Base-by-base conservation (phyloP, 2,888 invertebrate genomes). In the Mimas tiliae region DNA sequence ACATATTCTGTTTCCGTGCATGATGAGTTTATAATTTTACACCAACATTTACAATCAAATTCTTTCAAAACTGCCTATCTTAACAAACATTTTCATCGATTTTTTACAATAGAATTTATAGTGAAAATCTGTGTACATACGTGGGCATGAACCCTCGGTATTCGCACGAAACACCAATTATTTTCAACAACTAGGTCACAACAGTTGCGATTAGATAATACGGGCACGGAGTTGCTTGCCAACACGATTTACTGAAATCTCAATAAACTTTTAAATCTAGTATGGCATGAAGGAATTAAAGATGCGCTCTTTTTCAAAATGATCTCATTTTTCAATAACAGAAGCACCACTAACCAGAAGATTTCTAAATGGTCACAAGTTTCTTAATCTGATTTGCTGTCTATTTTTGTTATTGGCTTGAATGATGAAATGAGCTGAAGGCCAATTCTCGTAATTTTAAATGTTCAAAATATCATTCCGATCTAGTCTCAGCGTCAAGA, bases 131-230 rank as follows among this genome's bases (percentile, higher is more conserved):
- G 53, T 53, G 16, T 42, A 58, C 58, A 58, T 38, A 58, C 58
- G 58, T 38, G 58, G 38, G 34, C 9, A 11, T 12, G 11, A 19
- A 42, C 38, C 27, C 19, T 38, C 38, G 52, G 42, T 19, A 42
- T 12, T 58, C 42, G 58, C 58, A 58, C 58, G 58, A 42, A 58
- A 38, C 19, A 38, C 19, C 58, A 58, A 58, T 58, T 58, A 58
- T 42, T 58, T 58, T 38, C 12, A 58, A 55, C 34, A 55, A 58
- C 58, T 58, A 12, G 58, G 58, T 42, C 58, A 42, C 19, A 38
- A 34, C 14, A 16, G 8, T 51, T 16, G 19, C 19, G 58, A 42
- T 58, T 42, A 42, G 38, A 42, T 50, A 16, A 16, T 16, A 19
- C 50, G 9, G 42, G 52, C 33, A 52, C 19, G 1, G 16, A 1